These are phyloP conservation scores for Coelinius sp. DNA, from an alignment of 2,888 invertebrate genomes.

Conservation along the genomic window DNA sequence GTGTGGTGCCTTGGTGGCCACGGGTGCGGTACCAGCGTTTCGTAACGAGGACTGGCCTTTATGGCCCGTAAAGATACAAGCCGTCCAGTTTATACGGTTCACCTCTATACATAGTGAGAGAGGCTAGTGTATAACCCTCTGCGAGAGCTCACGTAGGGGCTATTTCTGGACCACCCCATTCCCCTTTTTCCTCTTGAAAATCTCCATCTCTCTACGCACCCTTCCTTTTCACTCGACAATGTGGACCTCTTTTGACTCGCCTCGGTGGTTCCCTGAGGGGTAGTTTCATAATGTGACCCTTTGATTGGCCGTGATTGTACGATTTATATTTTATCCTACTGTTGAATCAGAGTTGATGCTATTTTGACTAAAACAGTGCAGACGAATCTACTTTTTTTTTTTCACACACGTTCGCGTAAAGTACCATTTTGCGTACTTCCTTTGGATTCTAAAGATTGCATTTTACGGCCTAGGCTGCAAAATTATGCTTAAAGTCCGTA, in stretches of 20 bases:
- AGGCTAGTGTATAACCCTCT: background rate
- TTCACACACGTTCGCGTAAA: too few species aligned
- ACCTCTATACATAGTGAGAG: conserved; percentile 2
- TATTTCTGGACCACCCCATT: conserved; percentile 24
- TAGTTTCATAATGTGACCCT: conserved; percentile 37
- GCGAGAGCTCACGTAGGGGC: conserved; percentile 28
- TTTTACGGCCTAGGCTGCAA: too few species aligned
- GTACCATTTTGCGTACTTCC: too few species aligned
- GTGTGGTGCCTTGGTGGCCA: conserved; percentile 70
- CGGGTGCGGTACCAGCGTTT: conserved; percentile 64
- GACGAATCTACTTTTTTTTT: too few species aligned
- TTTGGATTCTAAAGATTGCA: too few species aligned
- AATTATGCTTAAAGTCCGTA: too few species aligned
- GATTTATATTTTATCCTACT: conserved; percentile 28
- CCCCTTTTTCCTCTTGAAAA: conserved; percentile 6
- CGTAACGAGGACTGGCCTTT: conserved; percentile 69
- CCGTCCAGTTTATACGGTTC: conserved; percentile 64
- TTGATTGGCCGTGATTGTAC: conserved; percentile 65
- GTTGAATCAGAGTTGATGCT: background rate
- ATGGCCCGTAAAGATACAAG: conserved; percentile 70
- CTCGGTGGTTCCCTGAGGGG: conserved; percentile 32
- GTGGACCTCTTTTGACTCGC: conserved; percentile 19
- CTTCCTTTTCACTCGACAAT: conserved; percentile 8
- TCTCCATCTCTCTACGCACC: conserved; percentile 12
- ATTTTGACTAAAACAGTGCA: too few species aligned